Evolutionary conservation across 2,888 invertebrate genomes (phyloP), one percentile per base, ranked within the genome.

Genomic region (Chirona hameri): DNA sequence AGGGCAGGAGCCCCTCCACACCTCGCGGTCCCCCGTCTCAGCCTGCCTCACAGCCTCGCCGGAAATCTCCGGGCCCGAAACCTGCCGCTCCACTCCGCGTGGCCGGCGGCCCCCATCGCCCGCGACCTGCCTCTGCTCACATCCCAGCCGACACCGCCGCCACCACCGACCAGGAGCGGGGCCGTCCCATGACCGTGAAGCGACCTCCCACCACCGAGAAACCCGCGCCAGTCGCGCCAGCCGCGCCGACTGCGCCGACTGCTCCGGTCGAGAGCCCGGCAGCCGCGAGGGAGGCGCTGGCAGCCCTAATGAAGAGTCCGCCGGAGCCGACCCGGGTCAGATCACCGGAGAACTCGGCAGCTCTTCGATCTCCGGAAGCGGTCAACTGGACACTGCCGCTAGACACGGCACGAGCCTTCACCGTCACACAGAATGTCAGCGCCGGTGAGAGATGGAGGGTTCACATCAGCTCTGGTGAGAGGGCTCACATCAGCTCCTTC

Each of bases 371-470:
- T 31, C 96, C 96, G 24, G 96, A 96, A 89, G 96, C 96, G 82
- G 96, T 96, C 86, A 96, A 96, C 89, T 97, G 96, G 96, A 96
- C 96, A 82, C 96, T 96, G 84, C 96, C 96, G 82, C 91, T 96
- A 87, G 96, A 97, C 89, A 96, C 96, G 86, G 95, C 95, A 86
- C 96, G 95, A 90, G 95, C 95, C 69, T 96, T 96, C 89, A 95
- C 96, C 72, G 96, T 96, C 86, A 96, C 95, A 84, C 96, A 96
- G 90, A 96, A 95, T 90, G 95, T 96, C 86, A 93, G 93, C 87
- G 92, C 93, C 89, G 85, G 85, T 85, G 81, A 65, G 83, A 10
- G 39, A 1, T 2, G 39, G 39, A 39, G 39, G 39, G 7, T 7
- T 39, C 39, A 39, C 39, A 39, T 39, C 7, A 39, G 39, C 2